Evolutionary conservation across 2,797 vertebrate genomes (phyloP).

Genomic region (Brachyalestes nurse): DNA sequence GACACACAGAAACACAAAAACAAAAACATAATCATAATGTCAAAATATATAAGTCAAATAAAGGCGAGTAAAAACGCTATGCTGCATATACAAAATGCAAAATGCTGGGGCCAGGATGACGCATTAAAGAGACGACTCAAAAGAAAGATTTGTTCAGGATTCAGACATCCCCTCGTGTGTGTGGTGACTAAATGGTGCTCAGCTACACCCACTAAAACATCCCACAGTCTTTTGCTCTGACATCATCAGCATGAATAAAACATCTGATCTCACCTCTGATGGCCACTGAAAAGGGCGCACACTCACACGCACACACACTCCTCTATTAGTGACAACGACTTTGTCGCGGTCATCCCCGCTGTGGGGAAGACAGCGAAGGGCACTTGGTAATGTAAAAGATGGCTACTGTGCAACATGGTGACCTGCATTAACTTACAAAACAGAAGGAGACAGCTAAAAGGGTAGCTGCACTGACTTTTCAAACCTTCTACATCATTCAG

Average conservation of each 20-base stretch:
- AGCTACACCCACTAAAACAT: no score
- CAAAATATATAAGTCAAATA: no score
- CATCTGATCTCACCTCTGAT: constrained; percentile 58
- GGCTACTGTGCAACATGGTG: constrained; percentile 22
- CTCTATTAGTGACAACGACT: constrained; percentile 20
- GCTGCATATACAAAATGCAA: no score
- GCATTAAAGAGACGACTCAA: no score
- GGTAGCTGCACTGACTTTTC: no score
- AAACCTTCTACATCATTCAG: no score
- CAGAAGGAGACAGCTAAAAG: constrained; percentile 6
- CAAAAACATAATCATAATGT: no score
- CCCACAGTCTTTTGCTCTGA: constrained; percentile 68
- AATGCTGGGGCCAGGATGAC: no score
- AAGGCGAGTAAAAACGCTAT: no score
- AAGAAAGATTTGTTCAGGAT: no score
- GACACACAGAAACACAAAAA: no score
- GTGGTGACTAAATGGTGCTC: neutral
- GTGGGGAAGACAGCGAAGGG: constrained; percentile 6
- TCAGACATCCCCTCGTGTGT: neutral
- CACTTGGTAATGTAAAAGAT: neutral
- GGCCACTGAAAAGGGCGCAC: constrained; percentile 6
- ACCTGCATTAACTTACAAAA: constrained; percentile 35
- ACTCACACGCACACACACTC: constrained; percentile 25
- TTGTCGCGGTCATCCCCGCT: constrained; percentile 17
- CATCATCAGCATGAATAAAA: constrained; percentile 72